Base-by-base conservation (phyloP, 2,888 invertebrate genomes). In the Candidula unifasciata region DNA sequence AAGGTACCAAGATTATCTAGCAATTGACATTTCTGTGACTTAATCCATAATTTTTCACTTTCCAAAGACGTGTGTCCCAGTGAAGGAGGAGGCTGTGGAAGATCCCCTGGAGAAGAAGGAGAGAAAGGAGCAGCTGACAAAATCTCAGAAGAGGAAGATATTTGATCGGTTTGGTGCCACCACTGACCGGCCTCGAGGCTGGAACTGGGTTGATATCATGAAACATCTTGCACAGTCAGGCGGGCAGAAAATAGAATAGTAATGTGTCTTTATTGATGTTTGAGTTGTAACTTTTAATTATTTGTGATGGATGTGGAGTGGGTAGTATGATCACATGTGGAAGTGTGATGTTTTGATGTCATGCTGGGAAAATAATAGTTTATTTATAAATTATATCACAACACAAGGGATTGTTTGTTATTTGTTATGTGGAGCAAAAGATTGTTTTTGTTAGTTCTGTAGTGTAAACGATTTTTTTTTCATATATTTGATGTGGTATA, bases 161-260 rank as follows among this genome's bases (percentile, higher is more conserved):
- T 97, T 97, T 96, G 97, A 97, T 93, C 95, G 96, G 83, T 95
- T 97, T 0, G 97, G 97, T 93, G 89, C 89, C 13, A 96, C 96
- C 54, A 96, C 96, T 60, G 98, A 98, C 92, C 95, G 95, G 88
- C 96, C 97, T 0, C 94, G 98, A 52, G 99, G 99, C 0, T 97
- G 96, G 96, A 96, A 99, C 94, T 99, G 99, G 98, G 96, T 98
- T 18, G 98, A 98, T 93, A 96, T 99, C 87, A 96, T 99, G n/a
- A 97, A 97, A 94, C 99, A 99, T 94, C 95, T 99, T 85, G 97
- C 97, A 18, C 98, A 98, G 86, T 91, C 92, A n/a, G 93, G 93
- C 16, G 85, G 87, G 27, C 79, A 79, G 79, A 79, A 68, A 8
- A 33, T 57, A 35, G 78, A 78, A 2, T 60, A 60, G 3, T 78